Evolutionary conservation across 2,888 invertebrate genomes (phyloP), one percentile per base, ranked within the genome.

Genomic region (Cerastis leucographa): DNA sequence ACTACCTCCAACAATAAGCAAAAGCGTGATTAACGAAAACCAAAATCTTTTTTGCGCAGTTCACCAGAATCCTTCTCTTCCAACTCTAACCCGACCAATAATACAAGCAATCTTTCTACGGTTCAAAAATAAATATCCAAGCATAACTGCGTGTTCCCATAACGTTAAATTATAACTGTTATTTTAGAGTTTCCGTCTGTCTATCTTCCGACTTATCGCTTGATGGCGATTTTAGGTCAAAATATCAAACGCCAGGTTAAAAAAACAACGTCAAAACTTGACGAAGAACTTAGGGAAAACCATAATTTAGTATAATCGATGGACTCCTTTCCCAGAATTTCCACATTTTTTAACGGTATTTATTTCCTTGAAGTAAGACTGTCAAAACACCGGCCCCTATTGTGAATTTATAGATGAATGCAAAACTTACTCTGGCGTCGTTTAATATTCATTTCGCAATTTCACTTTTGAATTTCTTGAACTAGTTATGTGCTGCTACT

Each of bases 391-490:
- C 68, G 76, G 65, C 44, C 44, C 42, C 72, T 71, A 84, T 78
- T 79, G 81, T 81, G 68, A 86, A 86, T 86, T 78, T 76, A 86
- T 86, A 81, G 79, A 87, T 71, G 51, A 66, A 85, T 87, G 74
- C 84, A 72, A 80, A 84, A 85, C 64, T 77, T 81, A 29, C 42
- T 69, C 59, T 72, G 46, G 25, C 67, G 61, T 75, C 70, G 71
- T 81, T 80, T 77, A 71, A 76, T 80, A 88, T 88, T 80, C 82
- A 87, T 88, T 85, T 85, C 64, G 64, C 86, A 80, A 86, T 88
- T 88, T 82, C 87, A 82, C 82, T 88, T 87, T 88, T 84, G 71
- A 76, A 78, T 85, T 82, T 87, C 85, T 87, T 80, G 87, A 74
- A 74, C 83, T 85, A 85, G 80, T 88, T 87, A 87, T 87, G 85